phyloP scores from a whole-genome alignment of 2,888 invertebrate species.

The Ophion costatus region DNA sequence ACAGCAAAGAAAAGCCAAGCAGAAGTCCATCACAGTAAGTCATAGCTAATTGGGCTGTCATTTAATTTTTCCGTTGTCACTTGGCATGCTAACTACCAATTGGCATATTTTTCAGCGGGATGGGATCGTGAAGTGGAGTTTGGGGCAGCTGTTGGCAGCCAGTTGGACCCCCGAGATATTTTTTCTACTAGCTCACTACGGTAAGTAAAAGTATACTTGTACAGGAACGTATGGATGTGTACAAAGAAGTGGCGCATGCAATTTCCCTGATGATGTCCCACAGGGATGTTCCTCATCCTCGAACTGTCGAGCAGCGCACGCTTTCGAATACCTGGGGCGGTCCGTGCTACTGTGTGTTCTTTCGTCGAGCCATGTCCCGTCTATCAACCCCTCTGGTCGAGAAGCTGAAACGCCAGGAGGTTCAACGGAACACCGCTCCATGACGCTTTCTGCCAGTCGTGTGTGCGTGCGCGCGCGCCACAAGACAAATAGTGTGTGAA shows the following conservation, averaged over 20 bases:
- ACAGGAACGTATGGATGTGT: constrained; percentile 50
- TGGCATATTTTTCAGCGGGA: background rate
- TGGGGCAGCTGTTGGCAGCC: background rate
- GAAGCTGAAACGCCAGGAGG: constrained; percentile 12
- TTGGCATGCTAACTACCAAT: background rate
- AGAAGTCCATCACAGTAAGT: background rate
- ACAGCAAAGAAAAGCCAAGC: constrained; percentile 13
- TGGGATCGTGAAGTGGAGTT: background rate
- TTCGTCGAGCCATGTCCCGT: constrained; percentile 70
- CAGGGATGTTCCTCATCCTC: constrained; percentile 71
- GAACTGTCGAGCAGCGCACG: constrained; percentile 42
- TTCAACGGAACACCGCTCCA: constrained; percentile 18
- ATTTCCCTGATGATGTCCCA: constrained; percentile 82
- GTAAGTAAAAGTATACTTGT: constrained; percentile 1
- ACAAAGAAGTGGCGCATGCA: constrained; percentile 81
- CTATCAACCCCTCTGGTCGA: constrained; percentile 68
- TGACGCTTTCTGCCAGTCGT: constrained; percentile 11
- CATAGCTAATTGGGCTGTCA: constrained; percentile 44
- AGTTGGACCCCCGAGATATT: constrained; percentile 2
- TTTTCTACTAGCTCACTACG: background rate
- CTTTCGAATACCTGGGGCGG: constrained; percentile 37
- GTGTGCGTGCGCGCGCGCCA: constrained; percentile 48
- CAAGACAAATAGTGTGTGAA: constrained; percentile 79
- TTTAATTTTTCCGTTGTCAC: background rate
- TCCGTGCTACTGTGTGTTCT: constrained; percentile 63